Evolutionary conservation across 2,888 invertebrate species (phyloP).

Genomic region (Parapristionchus giblindavisi): DNA sequence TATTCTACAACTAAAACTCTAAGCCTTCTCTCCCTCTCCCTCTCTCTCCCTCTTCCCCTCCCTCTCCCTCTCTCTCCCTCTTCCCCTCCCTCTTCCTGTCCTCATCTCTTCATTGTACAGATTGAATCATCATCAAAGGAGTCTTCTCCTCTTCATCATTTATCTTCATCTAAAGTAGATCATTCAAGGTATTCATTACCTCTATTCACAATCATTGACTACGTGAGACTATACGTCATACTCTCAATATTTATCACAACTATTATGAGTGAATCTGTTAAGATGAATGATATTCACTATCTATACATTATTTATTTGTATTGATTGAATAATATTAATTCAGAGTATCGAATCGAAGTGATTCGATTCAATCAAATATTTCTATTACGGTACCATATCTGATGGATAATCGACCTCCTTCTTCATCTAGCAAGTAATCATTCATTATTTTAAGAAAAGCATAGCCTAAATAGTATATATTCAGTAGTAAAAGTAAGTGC

Average conservation of each 20-base stretch:
- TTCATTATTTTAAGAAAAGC: too few species aligned
- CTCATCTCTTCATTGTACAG: background rate
- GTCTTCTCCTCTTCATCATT: background rate
- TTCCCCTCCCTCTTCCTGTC: conserved; percentile 1
- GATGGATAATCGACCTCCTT: conserved; percentile 35
- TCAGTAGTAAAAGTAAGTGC: too few species aligned
- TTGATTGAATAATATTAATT: too few species aligned
- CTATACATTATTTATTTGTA: too few species aligned
- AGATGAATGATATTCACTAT: background rate
- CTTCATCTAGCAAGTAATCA: conserved; percentile 22
- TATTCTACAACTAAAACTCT: too few species aligned
- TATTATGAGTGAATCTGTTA: too few species aligned
- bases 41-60: conserved; percentile 3
- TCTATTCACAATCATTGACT: background rate
- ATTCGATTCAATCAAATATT: background rate
- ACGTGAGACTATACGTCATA: background rate
- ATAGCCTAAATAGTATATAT: too few species aligned
- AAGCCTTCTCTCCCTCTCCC: background rate
- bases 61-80: background rate
- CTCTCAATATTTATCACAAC: background rate
- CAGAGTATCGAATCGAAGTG: too few species aligned
- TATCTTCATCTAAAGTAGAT: too few species aligned
- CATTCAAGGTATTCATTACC: background rate
- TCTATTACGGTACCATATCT: conserved; percentile 9
- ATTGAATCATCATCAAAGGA: background rate